These are phyloP conservation scores for Diorhabda sublineata DNA, from an alignment of 1,140 invertebrate genomes.

Conservation along the genomic window DNA sequence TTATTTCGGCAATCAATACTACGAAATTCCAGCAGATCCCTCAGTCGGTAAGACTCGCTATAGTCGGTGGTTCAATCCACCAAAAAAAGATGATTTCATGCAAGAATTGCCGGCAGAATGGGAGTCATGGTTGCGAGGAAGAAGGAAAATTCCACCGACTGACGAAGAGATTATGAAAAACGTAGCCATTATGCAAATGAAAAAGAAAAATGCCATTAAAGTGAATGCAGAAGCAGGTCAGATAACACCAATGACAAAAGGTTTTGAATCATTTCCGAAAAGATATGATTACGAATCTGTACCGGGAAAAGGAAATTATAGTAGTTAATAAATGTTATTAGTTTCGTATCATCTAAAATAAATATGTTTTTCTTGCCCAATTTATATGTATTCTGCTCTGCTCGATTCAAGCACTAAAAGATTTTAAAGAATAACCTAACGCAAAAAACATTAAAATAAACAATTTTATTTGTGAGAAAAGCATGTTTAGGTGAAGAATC, in stretches of 20 bases:
- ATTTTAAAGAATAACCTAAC: too few relatives aligned
- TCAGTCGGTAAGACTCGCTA: slow-evolving; percentile 56
- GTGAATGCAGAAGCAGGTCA: slow-evolving; percentile 53
- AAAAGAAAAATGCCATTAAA: slow-evolving; percentile 69
- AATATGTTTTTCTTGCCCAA: too few relatives aligned
- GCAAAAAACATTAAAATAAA: too few relatives aligned
- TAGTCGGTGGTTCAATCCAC: slow-evolving; percentile 67
- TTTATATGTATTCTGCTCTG: too few relatives aligned
- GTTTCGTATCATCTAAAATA: too few relatives aligned
- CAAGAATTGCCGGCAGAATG: slow-evolving; percentile 76
- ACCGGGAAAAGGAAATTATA: slow-evolving; percentile 30
- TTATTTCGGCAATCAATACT: slow-evolving; percentile 77
- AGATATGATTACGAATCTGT: slow-evolving; percentile 39
- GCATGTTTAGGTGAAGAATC: too few relatives aligned
- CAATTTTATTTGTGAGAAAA: too few relatives aligned
- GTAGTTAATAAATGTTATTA: too few relatives aligned
- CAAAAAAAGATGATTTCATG: slow-evolving; percentile 57
- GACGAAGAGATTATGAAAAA: slow-evolving; percentile 69
- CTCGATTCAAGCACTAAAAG: too few relatives aligned
- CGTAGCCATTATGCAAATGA: slow-evolving; percentile 63
- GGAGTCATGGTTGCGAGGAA: slow-evolving; percentile 75
- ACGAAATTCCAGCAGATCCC: slow-evolving; percentile 63
- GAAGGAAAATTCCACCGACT: slow-evolving; percentile 63
- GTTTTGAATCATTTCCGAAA: slow-evolving; percentile 43
- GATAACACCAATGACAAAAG: slow-evolving; percentile 39